A percentile compares a stretch with the other conserved stretches of the same genome.
phyloP scores from a whole-genome alignment of 53 echinoderm and acorn worm genomes.

The Holothuria leucospilota region DNA sequence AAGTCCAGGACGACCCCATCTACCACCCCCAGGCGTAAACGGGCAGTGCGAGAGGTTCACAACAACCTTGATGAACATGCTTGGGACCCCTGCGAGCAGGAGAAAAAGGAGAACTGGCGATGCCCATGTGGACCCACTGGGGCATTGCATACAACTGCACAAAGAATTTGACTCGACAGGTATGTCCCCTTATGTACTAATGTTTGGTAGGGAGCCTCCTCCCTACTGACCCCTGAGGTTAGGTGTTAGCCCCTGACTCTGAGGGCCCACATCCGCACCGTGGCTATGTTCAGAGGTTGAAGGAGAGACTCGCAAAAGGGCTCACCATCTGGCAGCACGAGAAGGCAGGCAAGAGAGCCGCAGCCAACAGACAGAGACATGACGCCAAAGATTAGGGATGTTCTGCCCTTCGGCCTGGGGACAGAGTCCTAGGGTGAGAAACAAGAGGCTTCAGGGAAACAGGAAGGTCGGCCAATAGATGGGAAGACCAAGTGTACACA shows the following conservation, averaged over 20 bases:
- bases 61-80: constrained; percentile 56
- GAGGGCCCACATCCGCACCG: constrained; percentile 1
- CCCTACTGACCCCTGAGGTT: constrained; percentile 56
- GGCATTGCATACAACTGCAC: constrained; percentile 68
- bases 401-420: constrained; percentile 14
- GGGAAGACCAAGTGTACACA: constrained; percentile 46
- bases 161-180: constrained; percentile 35
- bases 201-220: too few species aligned
- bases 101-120: constrained; percentile 63
- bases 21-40: constrained; percentile 67
- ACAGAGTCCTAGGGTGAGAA: constrained; percentile 62
- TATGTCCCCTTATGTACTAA: constrained; percentile 55
- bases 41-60: constrained; percentile 73
- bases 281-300: constrained; percentile 45
- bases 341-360: constrained; percentile 34
- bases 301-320: constrained; percentile 53
- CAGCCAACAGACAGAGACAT: constrained; percentile 32
- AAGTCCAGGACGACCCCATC: constrained; percentile 57
- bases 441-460: constrained; percentile 35
- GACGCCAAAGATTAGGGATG: constrained; percentile 53
- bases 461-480: constrained; percentile 51
- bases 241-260: constrained; percentile 32
- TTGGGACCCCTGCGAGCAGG: constrained; percentile 67
- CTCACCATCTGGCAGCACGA: constrained; percentile 59
- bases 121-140: constrained; percentile 65